Evolutionary conservation across 1,140 invertebrate species (phyloP), one percentile per base, ranked within the genome.

Genomic region (Kradibia gibbosae): DNA sequence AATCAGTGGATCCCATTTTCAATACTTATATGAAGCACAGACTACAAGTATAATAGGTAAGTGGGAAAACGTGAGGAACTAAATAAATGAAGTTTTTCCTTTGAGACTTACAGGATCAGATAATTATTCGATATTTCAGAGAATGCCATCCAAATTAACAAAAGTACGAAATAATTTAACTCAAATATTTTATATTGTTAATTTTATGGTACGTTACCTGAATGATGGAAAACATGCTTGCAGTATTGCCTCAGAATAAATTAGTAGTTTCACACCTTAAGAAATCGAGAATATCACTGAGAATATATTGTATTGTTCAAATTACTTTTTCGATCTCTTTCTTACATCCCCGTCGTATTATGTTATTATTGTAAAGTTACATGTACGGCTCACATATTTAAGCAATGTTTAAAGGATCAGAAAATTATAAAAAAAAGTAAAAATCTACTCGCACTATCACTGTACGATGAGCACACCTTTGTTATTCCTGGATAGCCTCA

Each of bases 221-320:
- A 79, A 79, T 79, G 65, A 79, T 65, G 77, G 53, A n/a, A 71
- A 79, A 79, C 77, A 71, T 57, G 45, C 65, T 79, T 34, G 65
- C 34, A 67, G 39, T 45, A 73, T 53, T 53, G 31, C 42, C 34
- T 67, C 34, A 8, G 62, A 67, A 39, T 67, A 67, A 67, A 67
- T 67, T 67, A n/a, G 34, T 17, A 20, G 62, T 67, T 36, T 22
- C 22, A n/a, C 20, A 10, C 62, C 17, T 67, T 39, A 39, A 0
- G 11, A 10, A 67, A n/a, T 1, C 34, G 3, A 67, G 34, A 39
- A n/a, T 67, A 5, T 1, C 62, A 17, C 50, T 53, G 22, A 10
- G 11, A 2, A 15, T 25, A 0, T 57, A 36, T n/a, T 53, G 17
- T 31, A 50, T 53, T n/a, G 3, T 36, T n/a, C 10, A 53, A 20